phyloP scores from a whole-genome alignment of 2,797 vertebrate genomes.

The Morelia viridis region DNA sequence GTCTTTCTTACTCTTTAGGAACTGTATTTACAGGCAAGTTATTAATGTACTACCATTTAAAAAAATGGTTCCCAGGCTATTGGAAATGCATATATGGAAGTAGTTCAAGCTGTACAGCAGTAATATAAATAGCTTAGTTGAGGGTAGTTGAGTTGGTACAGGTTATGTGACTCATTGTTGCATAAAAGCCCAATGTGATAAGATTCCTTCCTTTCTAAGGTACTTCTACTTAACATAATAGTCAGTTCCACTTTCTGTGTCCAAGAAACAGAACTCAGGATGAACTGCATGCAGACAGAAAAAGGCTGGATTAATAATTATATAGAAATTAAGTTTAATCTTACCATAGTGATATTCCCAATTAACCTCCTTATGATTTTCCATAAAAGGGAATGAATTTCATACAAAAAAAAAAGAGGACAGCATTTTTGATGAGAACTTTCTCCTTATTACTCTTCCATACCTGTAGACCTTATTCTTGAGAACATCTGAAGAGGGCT shows the following conservation, averaged over 20 bases:
- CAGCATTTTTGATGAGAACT: background rate
- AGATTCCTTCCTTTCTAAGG: background rate
- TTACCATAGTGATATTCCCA: background rate
- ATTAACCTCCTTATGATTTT: background rate
- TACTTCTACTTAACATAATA: background rate
- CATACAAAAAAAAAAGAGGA: background rate
- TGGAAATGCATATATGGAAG: background rate
- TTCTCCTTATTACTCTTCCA: background rate
- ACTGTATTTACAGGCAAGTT: background rate
- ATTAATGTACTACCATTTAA: background rate
- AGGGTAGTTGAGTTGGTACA: background rate
- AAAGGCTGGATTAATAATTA: too few species aligned
- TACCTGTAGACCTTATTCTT: background rate
- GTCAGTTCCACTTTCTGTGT: background rate
- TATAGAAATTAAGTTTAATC: background rate
- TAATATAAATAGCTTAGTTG: background rate
- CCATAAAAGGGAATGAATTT: background rate
- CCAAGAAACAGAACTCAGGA: background rate
- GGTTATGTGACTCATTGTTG: background rate
- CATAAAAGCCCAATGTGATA: background rate
- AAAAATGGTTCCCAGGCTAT: background rate
- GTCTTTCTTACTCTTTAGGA: background rate
- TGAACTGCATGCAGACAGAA: too few species aligned
- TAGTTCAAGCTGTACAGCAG: background rate
- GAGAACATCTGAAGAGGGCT: background rate